Evolutionary conservation across 2,888 invertebrate species (phyloP).

Genomic region (Liodrosophila aerea): DNA sequence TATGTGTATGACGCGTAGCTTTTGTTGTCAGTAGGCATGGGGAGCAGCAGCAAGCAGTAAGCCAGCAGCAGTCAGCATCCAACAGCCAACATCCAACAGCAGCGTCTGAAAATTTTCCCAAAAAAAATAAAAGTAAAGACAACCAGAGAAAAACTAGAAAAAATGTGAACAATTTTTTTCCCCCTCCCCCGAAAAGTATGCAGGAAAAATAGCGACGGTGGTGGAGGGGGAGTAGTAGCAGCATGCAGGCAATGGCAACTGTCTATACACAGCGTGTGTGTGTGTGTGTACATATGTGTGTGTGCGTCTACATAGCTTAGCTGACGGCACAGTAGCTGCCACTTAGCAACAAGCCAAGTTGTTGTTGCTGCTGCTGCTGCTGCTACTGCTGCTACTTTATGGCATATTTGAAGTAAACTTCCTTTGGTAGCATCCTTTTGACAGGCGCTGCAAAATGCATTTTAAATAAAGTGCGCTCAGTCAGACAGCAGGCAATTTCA

Average conservation of each 20-base stretch:
- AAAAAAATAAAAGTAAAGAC: constrained; percentile 2
- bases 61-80: constrained; percentile 6
- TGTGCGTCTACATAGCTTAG: constrained; percentile 33
- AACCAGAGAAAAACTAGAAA: constrained; percentile 23
- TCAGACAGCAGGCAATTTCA: constrained; percentile 27
- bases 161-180: constrained; percentile 31
- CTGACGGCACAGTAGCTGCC: constrained; percentile 44
- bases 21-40: constrained; percentile 51
- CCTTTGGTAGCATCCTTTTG: constrained; percentile 19
- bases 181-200: constrained; percentile 38
- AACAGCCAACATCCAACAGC: no score
- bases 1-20: constrained; percentile 56
- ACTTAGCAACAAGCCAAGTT: constrained; percentile 42
- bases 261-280: neutral
- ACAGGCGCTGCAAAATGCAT: constrained; percentile 32
- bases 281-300: constrained; percentile 13
- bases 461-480: constrained; percentile 32
- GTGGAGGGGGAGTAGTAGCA: constrained; percentile 14
- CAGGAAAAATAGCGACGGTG: constrained; percentile 35
- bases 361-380: constrained; percentile 30
- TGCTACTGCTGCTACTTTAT: constrained; percentile 23
- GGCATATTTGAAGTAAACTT: constrained; percentile 51
- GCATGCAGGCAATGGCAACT: constrained; percentile 4
- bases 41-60: constrained; percentile 6
- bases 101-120: constrained; percentile 30